Evolutionary conservation across 2,113 vertebrate genomes (phyloP), one percentile per base, ranked within the genome.

Genomic region (Lophius piscatorius): DNA sequence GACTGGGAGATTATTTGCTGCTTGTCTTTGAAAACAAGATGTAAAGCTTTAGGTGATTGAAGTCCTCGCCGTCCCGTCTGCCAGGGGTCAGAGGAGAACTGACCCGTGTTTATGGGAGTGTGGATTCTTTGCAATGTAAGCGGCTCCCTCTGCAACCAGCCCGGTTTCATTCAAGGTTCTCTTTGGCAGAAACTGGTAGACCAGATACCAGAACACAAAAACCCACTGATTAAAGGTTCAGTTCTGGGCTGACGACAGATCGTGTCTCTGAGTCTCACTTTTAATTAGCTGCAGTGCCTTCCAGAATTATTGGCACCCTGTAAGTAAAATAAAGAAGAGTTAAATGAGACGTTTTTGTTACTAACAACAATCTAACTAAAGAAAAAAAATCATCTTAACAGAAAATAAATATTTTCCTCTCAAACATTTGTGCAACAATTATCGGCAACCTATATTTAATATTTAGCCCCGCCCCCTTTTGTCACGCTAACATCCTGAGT

Each of bases 251-350:
- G 70, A 60, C 18, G 54, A 59, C 70, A 73, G 81, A 41, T 57
- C 45, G 67, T 26, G 68, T 80, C 74, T 83, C 77, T 40, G 38
- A 42, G 59, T 61, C 69, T 77, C 76, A 40, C 63, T 80, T 87
- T 76, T 87, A 87, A 86, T 89, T 81, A 71, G 42, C 75, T 73
- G 59, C 52, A 74, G n/a, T n/a, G n/a, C n/a, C n/a, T n/a, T n/a
- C n/a, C n/a, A n/a, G n/a, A n/a, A n/a, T n/a, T n/a, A n/a, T n/a
- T n/a, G n/a, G n/a, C n/a, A n/a, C n/a, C n/a, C n/a, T n/a, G n/a
- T n/a, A n/a, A n/a, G n/a, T n/a, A n/a, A n/a, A n/a, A n/a, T n/a
- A n/a, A n/a, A n/a, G n/a, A n/a, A n/a, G n/a, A n/a, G n/a, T n/a
- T n/a, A n/a, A n/a, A n/a, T n/a, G n/a, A n/a, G n/a, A n/a, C n/a